A percentile compares a stretch with the other conserved stretches of the same genome.
These are phyloP conservation scores for Protodeltote pygarga DNA, from an alignment of 2,888 invertebrate species.

Conservation along the genomic window DNA sequence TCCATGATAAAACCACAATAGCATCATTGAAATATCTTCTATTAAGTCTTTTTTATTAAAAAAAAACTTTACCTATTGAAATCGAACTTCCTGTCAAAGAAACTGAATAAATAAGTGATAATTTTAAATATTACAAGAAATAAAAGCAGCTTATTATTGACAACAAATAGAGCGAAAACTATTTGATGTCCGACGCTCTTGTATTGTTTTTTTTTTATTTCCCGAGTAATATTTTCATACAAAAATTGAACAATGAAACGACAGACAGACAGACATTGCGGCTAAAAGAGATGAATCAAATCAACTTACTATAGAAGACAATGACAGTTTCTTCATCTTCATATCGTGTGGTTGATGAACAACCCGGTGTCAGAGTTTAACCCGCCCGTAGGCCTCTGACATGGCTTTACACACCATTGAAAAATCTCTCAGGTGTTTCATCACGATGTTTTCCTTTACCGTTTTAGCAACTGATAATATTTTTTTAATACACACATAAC, in stretches of 20 bases:
- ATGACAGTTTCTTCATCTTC: too few relatives aligned
- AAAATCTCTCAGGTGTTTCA: too few relatives aligned
- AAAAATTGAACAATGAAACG: constrained; percentile 9
- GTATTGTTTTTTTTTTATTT: constrained; percentile 21
- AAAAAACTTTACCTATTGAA: background rate
- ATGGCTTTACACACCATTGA: too few relatives aligned
- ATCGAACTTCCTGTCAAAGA: constrained; percentile 1
- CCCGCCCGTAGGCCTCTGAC: too few relatives aligned
- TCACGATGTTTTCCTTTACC: too few relatives aligned
- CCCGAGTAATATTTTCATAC: constrained; percentile 6
- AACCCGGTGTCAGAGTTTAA: too few relatives aligned
- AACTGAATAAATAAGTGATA: background rate
- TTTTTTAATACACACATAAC: too few relatives aligned
- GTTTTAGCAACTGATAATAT: too few relatives aligned
- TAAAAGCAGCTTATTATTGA: constrained; percentile 17
- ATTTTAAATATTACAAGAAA: constrained; percentile 1
- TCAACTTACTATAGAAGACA: too few relatives aligned
- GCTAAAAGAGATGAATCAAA: too few relatives aligned
- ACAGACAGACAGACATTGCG: too few relatives aligned
- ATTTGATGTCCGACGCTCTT: constrained; percentile 3
- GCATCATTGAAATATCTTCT: background rate
- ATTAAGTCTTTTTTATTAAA: background rate
- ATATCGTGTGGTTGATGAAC: too few relatives aligned
- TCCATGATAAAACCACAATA: background rate
- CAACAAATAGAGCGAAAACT: constrained; percentile 23